Percentiles rank a stretch among this genome's conserved stretches.
Conservation (phyloP, 2,797 vertebrate species). For the Chelonia mydas region DNA sequence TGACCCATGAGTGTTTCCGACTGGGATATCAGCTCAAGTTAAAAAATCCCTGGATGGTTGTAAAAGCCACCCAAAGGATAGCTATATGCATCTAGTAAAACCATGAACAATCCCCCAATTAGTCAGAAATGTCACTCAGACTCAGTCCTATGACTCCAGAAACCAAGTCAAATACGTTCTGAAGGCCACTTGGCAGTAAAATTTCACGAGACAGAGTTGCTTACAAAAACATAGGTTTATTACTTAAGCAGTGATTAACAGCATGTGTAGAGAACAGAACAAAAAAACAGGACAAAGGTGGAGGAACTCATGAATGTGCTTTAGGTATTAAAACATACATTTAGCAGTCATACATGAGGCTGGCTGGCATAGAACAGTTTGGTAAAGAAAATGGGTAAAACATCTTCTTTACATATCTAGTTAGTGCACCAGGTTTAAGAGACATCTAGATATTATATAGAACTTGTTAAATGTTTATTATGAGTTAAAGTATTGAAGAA, state of each 20-base stretch:
- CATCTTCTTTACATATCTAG: neutral
- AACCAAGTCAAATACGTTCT: neutral
- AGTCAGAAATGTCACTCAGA: neutral
- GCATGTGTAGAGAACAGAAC: neutral
- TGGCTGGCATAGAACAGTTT: neutral
- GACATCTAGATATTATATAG: neutral
- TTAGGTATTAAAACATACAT: neutral
- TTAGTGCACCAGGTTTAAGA: neutral
- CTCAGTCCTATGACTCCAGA: neutral
- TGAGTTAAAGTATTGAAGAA: neutral
- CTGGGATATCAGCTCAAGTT: neutral
- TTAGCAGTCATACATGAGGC: neutral
- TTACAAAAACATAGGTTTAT: conserved; percentile 70
- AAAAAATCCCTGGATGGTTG: neutral
- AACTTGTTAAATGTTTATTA: too few relatives aligned
- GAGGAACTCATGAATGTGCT: neutral
- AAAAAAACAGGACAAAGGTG: neutral
- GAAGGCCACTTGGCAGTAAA: neutral
- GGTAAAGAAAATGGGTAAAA: neutral
- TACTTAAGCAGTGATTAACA: conserved; percentile 25
- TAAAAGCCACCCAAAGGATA: neutral
- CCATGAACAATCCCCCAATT: neutral
- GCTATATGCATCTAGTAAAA: neutral
- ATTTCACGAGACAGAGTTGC: neutral
- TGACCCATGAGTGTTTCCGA: neutral